Evolutionary conservation across 2,888 invertebrate genomes (phyloP).

Genomic region (Drymonia ruficornis): DNA sequence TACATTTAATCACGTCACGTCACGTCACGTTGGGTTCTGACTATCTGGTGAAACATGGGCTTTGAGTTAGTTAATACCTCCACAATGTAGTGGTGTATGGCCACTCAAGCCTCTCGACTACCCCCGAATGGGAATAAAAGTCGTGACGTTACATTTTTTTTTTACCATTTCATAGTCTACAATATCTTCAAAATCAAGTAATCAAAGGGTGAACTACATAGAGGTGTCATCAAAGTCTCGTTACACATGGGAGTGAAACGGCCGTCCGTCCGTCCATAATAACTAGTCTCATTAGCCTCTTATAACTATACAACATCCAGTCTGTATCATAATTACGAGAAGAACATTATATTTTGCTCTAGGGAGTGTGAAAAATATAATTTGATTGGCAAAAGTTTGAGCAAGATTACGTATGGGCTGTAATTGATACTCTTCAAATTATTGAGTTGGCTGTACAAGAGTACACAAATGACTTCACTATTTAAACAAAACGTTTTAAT

Average conservation of each 20-base stretch:
- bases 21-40: too few species aligned
- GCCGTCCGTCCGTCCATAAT: slow-evolving; percentile 18
- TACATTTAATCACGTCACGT: too few species aligned
- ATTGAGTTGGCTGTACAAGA: background rate
- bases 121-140: too few species aligned
- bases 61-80: too few species aligned
- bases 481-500: too few species aligned
- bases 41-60: too few species aligned
- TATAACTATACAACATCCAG: slow-evolving; percentile 19
- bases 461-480: too few species aligned
- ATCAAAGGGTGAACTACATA: slow-evolving; percentile 23
- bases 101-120: too few species aligned
- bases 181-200: slow-evolving; percentile 6
- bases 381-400: slow-evolving; percentile 10
- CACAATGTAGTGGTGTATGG: too few species aligned
- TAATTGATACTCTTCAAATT: background rate
- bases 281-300: slow-evolving; percentile 36
- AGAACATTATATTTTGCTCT: background rate
- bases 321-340: slow-evolving; percentile 7
- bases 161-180: background rate
- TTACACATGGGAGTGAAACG: slow-evolving; percentile 40
- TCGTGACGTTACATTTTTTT: too few species aligned
- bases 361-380: slow-evolving; percentile 18
- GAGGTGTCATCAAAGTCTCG: slow-evolving; percentile 44
- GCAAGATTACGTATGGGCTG: background rate